phyloP scores from a whole-genome alignment of 2,888 invertebrate species.

The Nasonia oneida region DNA sequence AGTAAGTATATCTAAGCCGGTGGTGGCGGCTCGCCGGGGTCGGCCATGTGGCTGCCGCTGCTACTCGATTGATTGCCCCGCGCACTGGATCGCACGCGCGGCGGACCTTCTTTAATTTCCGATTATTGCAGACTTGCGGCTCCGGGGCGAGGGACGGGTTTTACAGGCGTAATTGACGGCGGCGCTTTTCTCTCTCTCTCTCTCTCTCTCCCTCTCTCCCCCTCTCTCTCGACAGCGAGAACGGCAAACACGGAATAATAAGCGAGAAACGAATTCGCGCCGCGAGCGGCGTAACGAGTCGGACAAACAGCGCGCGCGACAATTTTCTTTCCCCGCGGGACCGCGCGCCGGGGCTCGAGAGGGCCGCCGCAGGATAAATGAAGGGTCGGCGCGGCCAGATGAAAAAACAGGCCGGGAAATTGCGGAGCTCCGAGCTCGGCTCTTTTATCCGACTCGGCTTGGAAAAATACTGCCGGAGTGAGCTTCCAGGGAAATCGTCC shows the following conservation, averaged over 20 bases:
- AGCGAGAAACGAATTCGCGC: no score
- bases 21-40: background rate
- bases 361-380: slow-evolving; percentile 53
- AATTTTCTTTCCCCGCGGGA: slow-evolving; percentile 57
- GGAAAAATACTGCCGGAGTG: background rate
- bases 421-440: background rate
- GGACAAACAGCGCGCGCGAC: slow-evolving; percentile 27
- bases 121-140: background rate
- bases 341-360: background rate
- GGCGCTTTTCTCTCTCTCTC: no score
- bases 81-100: background rate
- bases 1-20: background rate
- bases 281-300: no score
- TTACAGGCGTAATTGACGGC: no score
- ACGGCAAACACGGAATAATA: no score
- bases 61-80: slow-evolving; percentile 12
- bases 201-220: no score
- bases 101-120: slow-evolving; percentile 22
- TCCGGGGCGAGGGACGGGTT: no score
- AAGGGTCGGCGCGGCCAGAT: slow-evolving; percentile 53
- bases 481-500: background rate
- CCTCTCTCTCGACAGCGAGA: no score
- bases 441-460: no score
- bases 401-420: slow-evolving; percentile 56
- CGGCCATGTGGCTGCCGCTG: slow-evolving; percentile 25